These are phyloP conservation scores for Brachypteracias leptosomus DNA, from an alignment of 2,113 vertebrate species.

Conservation along the genomic window DNA sequence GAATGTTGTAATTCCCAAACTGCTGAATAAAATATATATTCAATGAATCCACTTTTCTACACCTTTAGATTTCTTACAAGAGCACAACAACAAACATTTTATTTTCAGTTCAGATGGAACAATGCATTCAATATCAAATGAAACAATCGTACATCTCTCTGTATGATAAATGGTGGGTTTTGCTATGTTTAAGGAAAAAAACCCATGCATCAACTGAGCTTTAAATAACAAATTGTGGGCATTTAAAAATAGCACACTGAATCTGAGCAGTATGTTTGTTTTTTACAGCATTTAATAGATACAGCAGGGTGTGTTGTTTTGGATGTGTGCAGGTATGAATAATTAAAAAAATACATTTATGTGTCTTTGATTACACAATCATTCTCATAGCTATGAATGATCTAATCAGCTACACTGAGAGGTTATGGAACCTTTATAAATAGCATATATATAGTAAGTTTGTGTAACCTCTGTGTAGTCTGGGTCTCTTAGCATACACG, in stretches of 20 bases:
- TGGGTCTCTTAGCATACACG: neutral
- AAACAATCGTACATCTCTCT: neutral
- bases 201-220: neutral
- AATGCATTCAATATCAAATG: neutral
- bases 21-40: neutral
- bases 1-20: neutral
- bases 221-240: constrained; percentile 22
- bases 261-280: constrained; percentile 46
- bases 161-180: neutral
- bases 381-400: constrained; percentile 50
- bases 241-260: constrained; percentile 55
- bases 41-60: neutral
- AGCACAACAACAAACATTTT: neutral
- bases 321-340: constrained; percentile 71
- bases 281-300: constrained; percentile 42
- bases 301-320: constrained; percentile 28
- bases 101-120: neutral
- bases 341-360: constrained; percentile 66
- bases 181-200: neutral
- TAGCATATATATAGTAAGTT: constrained; percentile 24
- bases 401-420: constrained; percentile 61
- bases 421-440: constrained; percentile 41
- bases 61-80: neutral
- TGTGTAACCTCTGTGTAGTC: constrained; percentile 14
- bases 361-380: constrained; percentile 67